A percentile compares a stretch with the other conserved stretches of the same genome.
Evolutionary conservation across 2,113 vertebrate species (phyloP).

Genomic region (Clarias magur): DNA sequence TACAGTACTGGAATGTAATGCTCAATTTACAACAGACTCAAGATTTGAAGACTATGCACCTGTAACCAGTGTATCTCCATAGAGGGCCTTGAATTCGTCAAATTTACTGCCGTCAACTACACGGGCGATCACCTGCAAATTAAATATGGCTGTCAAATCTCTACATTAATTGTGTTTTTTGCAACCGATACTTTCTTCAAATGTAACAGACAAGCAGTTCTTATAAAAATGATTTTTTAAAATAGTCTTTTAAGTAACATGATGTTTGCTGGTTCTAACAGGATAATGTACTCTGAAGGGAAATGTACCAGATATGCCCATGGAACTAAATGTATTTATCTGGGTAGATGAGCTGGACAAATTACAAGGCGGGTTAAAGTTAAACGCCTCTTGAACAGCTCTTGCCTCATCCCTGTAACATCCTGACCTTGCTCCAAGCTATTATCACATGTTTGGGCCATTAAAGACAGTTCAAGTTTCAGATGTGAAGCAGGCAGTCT

Average conservation of each 20-base stretch:
- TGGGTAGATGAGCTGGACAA: neutral
- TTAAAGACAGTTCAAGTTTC: too few relatives aligned
- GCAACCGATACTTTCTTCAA: neutral
- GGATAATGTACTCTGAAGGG: neutral
- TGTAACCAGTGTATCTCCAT: conserved; percentile 95
- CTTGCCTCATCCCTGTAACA: too few relatives aligned
- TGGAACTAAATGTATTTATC: neutral
- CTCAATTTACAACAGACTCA: neutral
- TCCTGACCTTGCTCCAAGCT: too few relatives aligned
- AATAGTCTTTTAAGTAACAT: neutral
- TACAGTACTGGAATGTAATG: neutral
- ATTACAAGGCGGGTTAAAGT: too few relatives aligned
- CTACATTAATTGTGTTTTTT: neutral
- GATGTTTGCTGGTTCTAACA: neutral
- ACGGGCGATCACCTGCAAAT: conserved; percentile 89
- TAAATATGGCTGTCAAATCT: conserved; percentile 4
- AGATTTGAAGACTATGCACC: conserved; percentile 69
- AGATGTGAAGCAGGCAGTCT: too few relatives aligned
- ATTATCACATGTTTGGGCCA: too few relatives aligned
- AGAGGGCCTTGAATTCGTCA: conserved; percentile 97
- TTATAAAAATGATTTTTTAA: neutral
- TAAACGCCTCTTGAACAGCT: too few relatives aligned
- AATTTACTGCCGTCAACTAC: conserved; percentile 97
- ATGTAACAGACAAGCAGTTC: neutral
- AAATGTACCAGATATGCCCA: neutral